phyloP scores from a whole-genome alignment of 1,140 invertebrate species.

The Drosophila sulfurigaster region DNA sequence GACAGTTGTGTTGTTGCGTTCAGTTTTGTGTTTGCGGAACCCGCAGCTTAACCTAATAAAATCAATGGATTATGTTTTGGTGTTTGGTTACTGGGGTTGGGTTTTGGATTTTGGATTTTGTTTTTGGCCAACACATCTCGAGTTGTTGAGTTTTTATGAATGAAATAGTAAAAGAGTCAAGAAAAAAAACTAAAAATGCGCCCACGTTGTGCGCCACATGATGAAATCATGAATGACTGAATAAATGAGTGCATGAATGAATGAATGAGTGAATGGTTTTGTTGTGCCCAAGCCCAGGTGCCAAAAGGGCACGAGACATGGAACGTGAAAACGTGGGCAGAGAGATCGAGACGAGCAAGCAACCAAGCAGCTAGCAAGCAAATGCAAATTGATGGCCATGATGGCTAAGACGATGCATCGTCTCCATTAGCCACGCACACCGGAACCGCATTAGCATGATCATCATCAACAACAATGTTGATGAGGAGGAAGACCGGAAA shows the following conservation, averaged over 20 bases:
- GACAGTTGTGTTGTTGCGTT: slow-evolving; percentile 2
- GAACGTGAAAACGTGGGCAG: slow-evolving; percentile 40
- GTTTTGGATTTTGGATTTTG: no score
- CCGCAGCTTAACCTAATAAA: slow-evolving; percentile 74
- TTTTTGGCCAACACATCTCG: slow-evolving; percentile 42
- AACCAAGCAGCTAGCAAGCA: slow-evolving; percentile 50
- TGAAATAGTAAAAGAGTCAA: slow-evolving; percentile 56
- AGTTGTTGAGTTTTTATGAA: slow-evolving; percentile 60
- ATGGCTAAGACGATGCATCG: slow-evolving; percentile 51
- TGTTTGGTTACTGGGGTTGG: slow-evolving; percentile 59
- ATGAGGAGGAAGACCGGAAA: slow-evolving; percentile 59
- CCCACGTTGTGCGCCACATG: slow-evolving; percentile 61
- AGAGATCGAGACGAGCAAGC: no score
- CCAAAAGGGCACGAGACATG: slow-evolving; percentile 73
- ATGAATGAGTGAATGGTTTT: neutral
- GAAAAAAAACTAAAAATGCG: slow-evolving; percentile 55
- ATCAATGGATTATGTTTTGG: slow-evolving; percentile 52
- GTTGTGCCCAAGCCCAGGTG: slow-evolving; percentile 58
- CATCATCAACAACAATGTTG: slow-evolving; percentile 23
- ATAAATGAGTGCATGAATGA: slow-evolving; percentile 20
- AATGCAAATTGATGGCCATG: slow-evolving; percentile 81
- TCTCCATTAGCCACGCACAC: slow-evolving; percentile 65
- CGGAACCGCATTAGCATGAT: slow-evolving; percentile 79
- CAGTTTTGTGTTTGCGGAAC: slow-evolving; percentile 2
- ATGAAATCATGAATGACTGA: slow-evolving; percentile 75